A percentile compares a stretch with the other conserved stretches of the same genome.
These are phyloP conservation scores for Drosophila melanocephala DNA, from an alignment of 2,888 invertebrate species.

Conservation along the genomic window DNA sequence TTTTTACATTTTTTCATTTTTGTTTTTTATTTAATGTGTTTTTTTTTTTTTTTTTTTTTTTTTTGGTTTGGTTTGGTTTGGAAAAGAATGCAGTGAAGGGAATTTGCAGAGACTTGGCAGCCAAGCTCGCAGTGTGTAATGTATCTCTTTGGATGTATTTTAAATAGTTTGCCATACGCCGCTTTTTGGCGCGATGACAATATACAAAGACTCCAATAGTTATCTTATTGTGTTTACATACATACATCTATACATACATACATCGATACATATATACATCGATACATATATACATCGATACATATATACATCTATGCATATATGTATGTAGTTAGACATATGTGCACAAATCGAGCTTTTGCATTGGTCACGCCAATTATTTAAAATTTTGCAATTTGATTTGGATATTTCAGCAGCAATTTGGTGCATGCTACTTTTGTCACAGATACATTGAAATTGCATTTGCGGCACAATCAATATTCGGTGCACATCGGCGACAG, in stretches of 20 bases:
- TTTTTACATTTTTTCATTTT: slow-evolving; percentile 2
- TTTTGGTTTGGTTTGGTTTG: slow-evolving; percentile 56
- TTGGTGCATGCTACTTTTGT: background rate
- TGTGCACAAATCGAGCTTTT: slow-evolving; percentile 54
- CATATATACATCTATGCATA: slow-evolving; percentile 12
- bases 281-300: background rate
- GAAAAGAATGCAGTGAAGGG: slow-evolving; percentile 83
- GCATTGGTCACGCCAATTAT: slow-evolving; percentile 76
- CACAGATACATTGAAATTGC: slow-evolving; percentile 36
- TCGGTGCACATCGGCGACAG: slow-evolving; percentile 44
- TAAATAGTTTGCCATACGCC: slow-evolving; percentile 70
- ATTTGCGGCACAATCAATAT: slow-evolving; percentile 57
- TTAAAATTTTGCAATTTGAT: slow-evolving; percentile 72
- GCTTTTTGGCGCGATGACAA: slow-evolving; percentile 77
- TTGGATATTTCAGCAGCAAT: slow-evolving; percentile 65
- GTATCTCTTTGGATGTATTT: slow-evolving; percentile 78
- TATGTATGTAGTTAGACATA: background rate
- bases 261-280: background rate
- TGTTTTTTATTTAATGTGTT: background rate
- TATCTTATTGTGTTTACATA: slow-evolving; percentile 6
- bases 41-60: background rate
- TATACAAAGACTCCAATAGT: slow-evolving; percentile 24
- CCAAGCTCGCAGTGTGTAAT: slow-evolving; percentile 72
- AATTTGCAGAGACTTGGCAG: slow-evolving; percentile 80
- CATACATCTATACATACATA: slow-evolving; percentile 6